Evolutionary conservation across 2,797 vertebrate species (phyloP), one percentile per base, ranked within the genome.

Genomic region (Eremophila alpestris): DNA sequence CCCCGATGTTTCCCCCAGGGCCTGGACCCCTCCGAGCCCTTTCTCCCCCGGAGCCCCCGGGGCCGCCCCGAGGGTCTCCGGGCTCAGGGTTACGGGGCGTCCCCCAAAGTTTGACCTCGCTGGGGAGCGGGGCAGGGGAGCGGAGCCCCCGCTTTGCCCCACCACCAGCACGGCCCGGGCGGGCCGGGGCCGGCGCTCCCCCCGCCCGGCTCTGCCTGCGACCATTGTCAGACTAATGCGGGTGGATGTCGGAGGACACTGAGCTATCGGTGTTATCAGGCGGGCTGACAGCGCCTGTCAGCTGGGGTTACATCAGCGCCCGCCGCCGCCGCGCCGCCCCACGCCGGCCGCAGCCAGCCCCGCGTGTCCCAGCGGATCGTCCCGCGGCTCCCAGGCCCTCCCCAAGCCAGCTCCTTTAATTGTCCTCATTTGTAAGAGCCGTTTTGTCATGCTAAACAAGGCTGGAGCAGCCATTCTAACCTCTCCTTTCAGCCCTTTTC

Each of bases 401-500:
- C 97, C 97, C 82, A 93, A 97, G 91, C 97, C 97, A 95, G 96
- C 96, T 94, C 93, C 88, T 96, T 78, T 97, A 97, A 98, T 98
- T 97, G 98, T 97, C 96, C 96, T 83, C 75, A 94, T 97, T 97
- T 97, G 97, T 97, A 97, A 97, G 96, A 96, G 95, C 85, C 95
- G 97, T 97, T 97, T 98, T 98, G 97, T 98, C 95, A 98, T 98
- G 97, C 97, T 97, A 98, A 98, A 96, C 97, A 96, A 97, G 97
- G 96, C 95, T 96, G 97, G 96, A 96, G 93, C 97, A 95, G 97
- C 95, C 96, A 59, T 87, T 87, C 95, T 82, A 96, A 97, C 95
- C 97, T 96, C 94, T 93, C 95, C 94, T 94, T 90, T 84, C 91
- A 81, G 58, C 56, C 77, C 96, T 95, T 97, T 95, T 95, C 93